Evolutionary conservation across 2,888 invertebrate genomes (phyloP), one percentile per base, ranked within the genome.

Genomic region (Dioctria rufipes): DNA sequence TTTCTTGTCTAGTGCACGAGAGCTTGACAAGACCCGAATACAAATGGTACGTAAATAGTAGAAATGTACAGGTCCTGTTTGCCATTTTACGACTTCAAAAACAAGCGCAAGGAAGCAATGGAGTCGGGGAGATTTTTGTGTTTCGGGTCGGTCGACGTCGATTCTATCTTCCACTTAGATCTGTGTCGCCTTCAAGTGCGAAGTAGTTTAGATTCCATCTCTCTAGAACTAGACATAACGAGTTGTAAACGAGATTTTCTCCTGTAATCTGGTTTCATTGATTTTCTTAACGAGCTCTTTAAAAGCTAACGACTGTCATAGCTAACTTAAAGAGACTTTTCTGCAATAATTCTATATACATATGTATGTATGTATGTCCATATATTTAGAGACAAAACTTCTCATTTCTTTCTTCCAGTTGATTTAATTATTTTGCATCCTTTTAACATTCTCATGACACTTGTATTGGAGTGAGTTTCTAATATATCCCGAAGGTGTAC

Each of bases 211-310:
- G 60, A 77, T 61, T 63, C 61, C 60, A 49, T 51, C 61, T 77
- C 49, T 75, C 4, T 39, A 49, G 54, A 54, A 63, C 49, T 39
- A 77, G 77, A 63, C 63, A 39, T 63, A 77, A 77, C 63, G 77
- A 77, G 77, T 77, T 77, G 77, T 77, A 77, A 77, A 77, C 63
- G 77, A 77, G 77, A 63, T 77, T 77, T 77, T 58, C 46, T 49
- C 63, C 77, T 77, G 60, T 77, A 77, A 77, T 77, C 77, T 63
- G 63, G 63, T 46, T 77, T 77, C 63, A 77, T 77, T 77, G 77
- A 77, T 77, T 77, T 77, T 77, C 77, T 60, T 75, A 60, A 75
- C 73, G 73, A 75, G 60, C 73, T 42, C 73, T 60, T 49, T 25
- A 60, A 43, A 40, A 75, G 73, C 73, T 75, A 75, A 75, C 73